Evolutionary conservation across 2,888 invertebrate genomes (phyloP).

Genomic region (Xestia xanthographa): DNA sequence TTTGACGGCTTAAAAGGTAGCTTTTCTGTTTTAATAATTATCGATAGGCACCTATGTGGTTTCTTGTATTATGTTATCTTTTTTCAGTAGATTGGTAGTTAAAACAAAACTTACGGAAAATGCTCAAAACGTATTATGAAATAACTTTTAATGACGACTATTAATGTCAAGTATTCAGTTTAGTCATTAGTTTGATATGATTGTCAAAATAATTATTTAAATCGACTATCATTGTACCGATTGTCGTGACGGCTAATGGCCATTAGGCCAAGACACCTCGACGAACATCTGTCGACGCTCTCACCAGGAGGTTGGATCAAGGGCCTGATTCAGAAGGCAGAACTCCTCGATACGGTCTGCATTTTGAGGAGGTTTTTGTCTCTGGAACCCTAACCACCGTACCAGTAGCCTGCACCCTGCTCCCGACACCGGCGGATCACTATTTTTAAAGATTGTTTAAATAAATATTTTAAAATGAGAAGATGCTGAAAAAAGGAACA

Average conservation of each 20-base stretch:
- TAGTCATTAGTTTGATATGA: background rate
- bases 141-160: background rate
- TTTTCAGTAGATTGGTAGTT: background rate
- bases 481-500: too few species aligned
- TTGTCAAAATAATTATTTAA: background rate
- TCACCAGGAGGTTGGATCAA: background rate
- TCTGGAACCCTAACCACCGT: background rate
- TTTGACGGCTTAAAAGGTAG: conserved; percentile 10
- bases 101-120: background rate
- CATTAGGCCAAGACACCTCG: too few species aligned
- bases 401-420: background rate
- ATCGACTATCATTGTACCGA: too few species aligned
- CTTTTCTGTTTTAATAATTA: background rate
- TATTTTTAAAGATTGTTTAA: background rate
- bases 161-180: background rate
- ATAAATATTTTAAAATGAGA: too few species aligned
- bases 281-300: too few species aligned
- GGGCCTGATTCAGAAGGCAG: background rate
- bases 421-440: background rate
- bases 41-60: background rate
- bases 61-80: background rate
- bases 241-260: too few species aligned
- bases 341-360: background rate
- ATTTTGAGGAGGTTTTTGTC: background rate
- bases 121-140: background rate